phyloP scores from a whole-genome alignment of 2,113 vertebrate genomes.

The Cavia porcellus region DNA sequence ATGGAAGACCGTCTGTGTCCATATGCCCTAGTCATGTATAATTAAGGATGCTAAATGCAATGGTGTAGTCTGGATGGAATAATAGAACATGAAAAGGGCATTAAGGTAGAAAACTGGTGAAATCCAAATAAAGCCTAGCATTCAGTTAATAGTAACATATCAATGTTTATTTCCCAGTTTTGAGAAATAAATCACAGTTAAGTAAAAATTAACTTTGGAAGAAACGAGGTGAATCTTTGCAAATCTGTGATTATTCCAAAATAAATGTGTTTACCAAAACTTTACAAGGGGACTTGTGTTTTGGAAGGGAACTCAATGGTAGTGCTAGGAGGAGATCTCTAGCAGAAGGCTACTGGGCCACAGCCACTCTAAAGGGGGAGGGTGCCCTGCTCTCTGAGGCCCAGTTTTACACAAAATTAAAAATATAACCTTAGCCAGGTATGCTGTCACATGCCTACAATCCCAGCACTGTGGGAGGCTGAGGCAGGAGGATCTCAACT shows the following conservation, averaged over 20 bases:
- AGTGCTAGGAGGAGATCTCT: not conserved
- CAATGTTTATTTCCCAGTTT: conserved; percentile 19
- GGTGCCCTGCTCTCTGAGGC: not conserved
- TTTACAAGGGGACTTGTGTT: not conserved
- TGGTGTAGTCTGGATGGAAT: not conserved
- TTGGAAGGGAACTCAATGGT: not conserved
- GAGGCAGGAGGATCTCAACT: not conserved
- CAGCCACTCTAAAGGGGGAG: not conserved
- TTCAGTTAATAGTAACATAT: not conserved
- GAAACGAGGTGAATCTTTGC: not conserved
- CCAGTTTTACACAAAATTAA: not conserved
- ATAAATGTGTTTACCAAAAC: not conserved
- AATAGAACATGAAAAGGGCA: not conserved
- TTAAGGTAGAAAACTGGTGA: not conserved
- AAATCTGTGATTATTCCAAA: conserved; percentile 35
- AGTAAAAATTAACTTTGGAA: not conserved
- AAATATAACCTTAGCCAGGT: not conserved
- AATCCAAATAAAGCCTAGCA: conserved; percentile 42
- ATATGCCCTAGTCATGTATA: not conserved
- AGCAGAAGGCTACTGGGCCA: not conserved
- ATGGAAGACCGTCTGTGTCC: not conserved
- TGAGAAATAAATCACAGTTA: not conserved
- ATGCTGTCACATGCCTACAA: not conserved
- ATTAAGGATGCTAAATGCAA: not conserved
- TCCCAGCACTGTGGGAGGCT: not conserved